Base-by-base conservation (phyloP, 2,888 invertebrate genomes). In the Ptychoptera contaminata region DNA sequence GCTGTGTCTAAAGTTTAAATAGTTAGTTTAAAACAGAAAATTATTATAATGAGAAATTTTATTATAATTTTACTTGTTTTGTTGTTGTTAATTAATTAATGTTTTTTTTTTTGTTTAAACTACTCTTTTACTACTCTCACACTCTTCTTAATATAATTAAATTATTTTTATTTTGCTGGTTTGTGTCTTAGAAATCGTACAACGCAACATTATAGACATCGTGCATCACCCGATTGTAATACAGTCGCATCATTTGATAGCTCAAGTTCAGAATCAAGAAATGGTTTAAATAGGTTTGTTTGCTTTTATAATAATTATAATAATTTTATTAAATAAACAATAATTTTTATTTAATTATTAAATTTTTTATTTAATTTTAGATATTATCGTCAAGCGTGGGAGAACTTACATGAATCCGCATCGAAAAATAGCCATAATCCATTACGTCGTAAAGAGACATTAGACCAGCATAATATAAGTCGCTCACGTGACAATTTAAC, bases 301-400 rank as follows among this genome's bases (percentile, higher is more conserved):
- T 16, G 29, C 30, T 8, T 16, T 11, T 4, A 23, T 16, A 8
- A 9, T 37, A 10, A 37, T 15, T 16, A 15, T 15, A 15, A 16
- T 37, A 7, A 15, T 14, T 37, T 16, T 15, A 15, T 9, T 9
- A 37, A 16, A 16, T 16, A 7, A 14, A 14, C 16, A 12, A 14
- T 37, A 9, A 14, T 36, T 12, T 12, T 16, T 16, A 32, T 10
- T 37, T 11, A 14, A 35, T 23, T 35, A 35, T 16, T 39, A 30
- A 32, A 11, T 45, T 14, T 31, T 36, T 37, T 35, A 16, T 9
- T 16, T 37, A 16, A 35, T 47, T 50, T 6, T 32, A 65, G 65
- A 51, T 90, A 86, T 66, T 91, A 91, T 67, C 76, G 87, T 29
- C 84, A 88, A 62, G 91, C 91, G 2, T 92, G 92, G 92, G 90